Evolutionary conservation across 2,888 invertebrate genomes (phyloP), one percentile per base, ranked within the genome.

Genomic region (Drosophila mettleri): DNA sequence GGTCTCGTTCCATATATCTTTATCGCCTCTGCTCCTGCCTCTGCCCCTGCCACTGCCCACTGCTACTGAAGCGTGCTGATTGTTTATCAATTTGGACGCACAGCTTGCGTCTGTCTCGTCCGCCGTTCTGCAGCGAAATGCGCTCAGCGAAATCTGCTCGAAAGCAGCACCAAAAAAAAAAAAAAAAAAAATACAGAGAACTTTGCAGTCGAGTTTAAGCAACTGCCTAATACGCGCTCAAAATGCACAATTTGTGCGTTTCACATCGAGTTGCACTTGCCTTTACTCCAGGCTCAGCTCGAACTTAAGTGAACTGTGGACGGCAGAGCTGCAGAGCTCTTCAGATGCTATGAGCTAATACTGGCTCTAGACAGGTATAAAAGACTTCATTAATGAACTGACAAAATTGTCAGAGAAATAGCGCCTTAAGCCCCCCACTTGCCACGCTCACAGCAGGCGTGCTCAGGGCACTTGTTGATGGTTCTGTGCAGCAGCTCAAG

Each of bases 41-140:
- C 16, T n/a, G n/a, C 1, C 34, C 8, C 36, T 36, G 16, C n/a
- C 14, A 10, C 31, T 34, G 4, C n/a, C n/a, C n/a, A 20, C 9
- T n/a, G 48, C 33, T 3, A 3, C 31, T 33, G 46, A 18, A 31
- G 62, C 60, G 45, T 16, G 46, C 46, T 57, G 62, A 71, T 54
- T 59, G 55, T 62, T 52, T 48, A 58, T 67, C 80, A 55, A 52
- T 36, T 34, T 49, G 46, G 29, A 31, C 36, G 22, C 36, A 31
- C 38, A 24, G 29, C 46, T 60, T 60, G 45, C 54, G 70, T 75
- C 84, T 67, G 85, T 53, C 58, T 70, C 72, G 57, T 52, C 65
- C 80, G 78, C 69, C 78, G 89, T 80, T 89, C 88, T 88, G 83
- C 86, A 82, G 64, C 65, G 73, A 66, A 80, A 85, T 86, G 88